Evolutionary conservation across 2,888 invertebrate genomes (phyloP).

Genomic region (Leptinotarsa haldemani): DNA sequence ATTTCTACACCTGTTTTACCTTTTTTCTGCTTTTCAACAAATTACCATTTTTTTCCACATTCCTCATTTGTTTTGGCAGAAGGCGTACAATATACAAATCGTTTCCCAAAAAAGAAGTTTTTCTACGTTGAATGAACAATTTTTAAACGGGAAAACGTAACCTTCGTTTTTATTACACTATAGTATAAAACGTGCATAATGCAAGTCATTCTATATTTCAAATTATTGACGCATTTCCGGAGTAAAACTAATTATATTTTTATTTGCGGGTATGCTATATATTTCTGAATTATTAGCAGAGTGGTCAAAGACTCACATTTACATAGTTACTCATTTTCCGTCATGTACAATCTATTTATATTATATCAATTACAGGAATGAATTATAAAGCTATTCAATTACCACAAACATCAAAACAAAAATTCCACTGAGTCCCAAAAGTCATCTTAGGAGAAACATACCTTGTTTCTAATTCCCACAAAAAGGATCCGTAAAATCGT

Average conservation of each 20-base stretch:
- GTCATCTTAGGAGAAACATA: neutral
- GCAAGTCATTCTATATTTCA: conserved; percentile 4
- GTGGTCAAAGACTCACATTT: neutral
- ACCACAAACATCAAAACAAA: conserved; percentile 14
- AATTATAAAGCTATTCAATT: neutral
- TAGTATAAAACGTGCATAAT: neutral
- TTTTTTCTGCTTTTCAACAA: too few species aligned
- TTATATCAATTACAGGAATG: neutral
- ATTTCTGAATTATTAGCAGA: neutral
- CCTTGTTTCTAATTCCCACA: too few species aligned
- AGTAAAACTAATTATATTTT: neutral
- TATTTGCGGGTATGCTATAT: neutral
- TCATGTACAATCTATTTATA: conserved; percentile 5
- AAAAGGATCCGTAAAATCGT: too few species aligned
- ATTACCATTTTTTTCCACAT: too few species aligned
- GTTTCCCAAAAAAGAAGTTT: too few species aligned
- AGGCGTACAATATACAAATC: too few species aligned
- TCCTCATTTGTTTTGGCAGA: too few species aligned
- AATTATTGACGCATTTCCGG: conserved; percentile 9
- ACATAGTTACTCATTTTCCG: neutral
- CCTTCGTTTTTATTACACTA: neutral
- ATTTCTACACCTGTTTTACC: too few species aligned
- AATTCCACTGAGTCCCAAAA: conserved; percentile 14
- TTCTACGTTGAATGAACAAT: too few species aligned
- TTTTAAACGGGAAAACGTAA: too few species aligned